phyloP scores from a whole-genome alignment of 2,888 invertebrate genomes.

The Parasteatoda lunata region DNA sequence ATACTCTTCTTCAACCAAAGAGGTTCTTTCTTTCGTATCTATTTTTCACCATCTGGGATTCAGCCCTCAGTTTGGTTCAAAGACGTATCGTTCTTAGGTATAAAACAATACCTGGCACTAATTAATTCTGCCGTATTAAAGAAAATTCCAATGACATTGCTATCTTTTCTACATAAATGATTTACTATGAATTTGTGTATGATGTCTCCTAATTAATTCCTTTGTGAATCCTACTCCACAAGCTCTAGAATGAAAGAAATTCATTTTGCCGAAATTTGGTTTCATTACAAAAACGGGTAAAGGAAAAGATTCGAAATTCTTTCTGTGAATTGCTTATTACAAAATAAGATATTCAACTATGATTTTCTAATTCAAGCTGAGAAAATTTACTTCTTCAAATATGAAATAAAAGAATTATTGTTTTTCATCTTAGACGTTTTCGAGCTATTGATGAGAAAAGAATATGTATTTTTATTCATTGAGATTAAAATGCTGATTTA shows the following conservation, averaged over 20 bases:
- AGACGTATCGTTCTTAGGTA: conserved; percentile 23
- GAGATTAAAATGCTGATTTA: no score
- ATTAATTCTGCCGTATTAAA: conserved; percentile 64
- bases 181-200: conserved; percentile 22
- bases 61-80: conserved; percentile 35
- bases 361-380: no score
- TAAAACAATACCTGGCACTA: conserved; percentile 56
- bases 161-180: conserved; percentile 60
- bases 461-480: no score
- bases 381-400: no score
- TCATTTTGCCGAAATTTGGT: conserved; percentile 20
- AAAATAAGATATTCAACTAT: no score
- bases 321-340: no score
- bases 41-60: conserved; percentile 35
- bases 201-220: conserved; percentile 51
- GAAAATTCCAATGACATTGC: conserved; percentile 58
- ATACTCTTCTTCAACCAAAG: no score
- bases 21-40: conserved; percentile 24
- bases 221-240: conserved; percentile 37
- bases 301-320: no score
- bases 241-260: conserved; percentile 14
- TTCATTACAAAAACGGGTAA: background rate
- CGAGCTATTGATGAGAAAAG: no score
- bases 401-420: no score
- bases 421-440: no score